Conservation (phyloP, 2,113 vertebrate genomes). For the Neogobius melanostomus region DNA sequence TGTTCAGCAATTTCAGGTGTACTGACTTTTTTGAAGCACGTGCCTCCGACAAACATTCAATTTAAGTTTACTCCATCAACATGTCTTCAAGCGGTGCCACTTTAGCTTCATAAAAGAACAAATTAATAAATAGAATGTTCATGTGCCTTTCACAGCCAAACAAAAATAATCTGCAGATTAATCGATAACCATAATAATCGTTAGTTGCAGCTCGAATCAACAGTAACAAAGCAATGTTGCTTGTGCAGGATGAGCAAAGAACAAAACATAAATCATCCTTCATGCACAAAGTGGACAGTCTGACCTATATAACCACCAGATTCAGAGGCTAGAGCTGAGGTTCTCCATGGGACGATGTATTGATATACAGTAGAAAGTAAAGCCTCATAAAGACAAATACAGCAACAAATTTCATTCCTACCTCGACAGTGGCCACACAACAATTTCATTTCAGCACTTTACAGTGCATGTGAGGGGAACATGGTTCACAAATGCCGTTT, state of each 20-base stretch:
- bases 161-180: no score
- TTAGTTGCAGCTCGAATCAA: neutral
- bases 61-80: no score
- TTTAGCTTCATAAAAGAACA: no score
- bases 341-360: no score
- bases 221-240: neutral
- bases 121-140: no score
- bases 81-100: no score
- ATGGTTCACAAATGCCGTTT: slow-evolving; percentile 11
- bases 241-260: neutral
- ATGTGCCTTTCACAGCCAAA: no score
- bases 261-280: neutral
- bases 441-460: slow-evolving; percentile 15
- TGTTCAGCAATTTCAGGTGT: no score
- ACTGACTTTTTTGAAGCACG: no score
- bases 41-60: no score
- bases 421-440: slow-evolving; percentile 39
- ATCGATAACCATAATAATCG: no score
- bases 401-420: slow-evolving; percentile 21
- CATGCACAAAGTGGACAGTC: neutral
- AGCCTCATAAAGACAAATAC: neutral
- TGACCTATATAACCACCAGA: neutral
- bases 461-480: slow-evolving; percentile 6
- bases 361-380: neutral
- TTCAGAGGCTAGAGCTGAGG: no score